Evolutionary conservation across 2,797 vertebrate genomes (phyloP), one percentile per base, ranked within the genome.

Genomic region (Enteromius fasciolatus): DNA sequence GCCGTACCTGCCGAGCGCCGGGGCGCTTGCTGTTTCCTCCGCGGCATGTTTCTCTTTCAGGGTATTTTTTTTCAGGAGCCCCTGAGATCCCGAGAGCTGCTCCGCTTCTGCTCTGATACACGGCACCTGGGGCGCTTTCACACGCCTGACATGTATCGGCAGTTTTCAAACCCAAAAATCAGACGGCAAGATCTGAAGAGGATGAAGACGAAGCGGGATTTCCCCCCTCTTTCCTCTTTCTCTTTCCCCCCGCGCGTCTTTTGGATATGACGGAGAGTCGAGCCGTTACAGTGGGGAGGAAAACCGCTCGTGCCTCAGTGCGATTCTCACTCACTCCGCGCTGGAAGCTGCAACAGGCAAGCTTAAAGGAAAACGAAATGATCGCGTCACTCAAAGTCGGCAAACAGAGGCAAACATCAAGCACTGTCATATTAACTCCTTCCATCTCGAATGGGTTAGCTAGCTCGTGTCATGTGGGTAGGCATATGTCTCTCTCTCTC

Each of bases 1-100:
- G 80, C 76, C 91, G 90, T 96, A 98, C 97, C 97, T 98, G 96
- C 93, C 92, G 97, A 96, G 95, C 97, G 96, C 94, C 97, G 94
- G 87, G 97, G 97, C 95, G 97, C 97, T 91, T 99, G 95, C 96
- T 99, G 97, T 95, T 99, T 99, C 95, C 97, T 97, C 95, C 97
- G 94, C 94, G 97, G 97, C 97, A 98, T 98, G 94, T 92, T 95
- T 90, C 78, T 44, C 79, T 85, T 86, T 89, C 88, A 92, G 93
- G 93, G 90, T 89, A 92, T 90, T 90, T 92, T 89, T 92, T 92
- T 94, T 94, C 93, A 94, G 92, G 89, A 92, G 73, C 82, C 86
- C 94, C 93, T 69, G 81, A 83, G 81, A 83, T 83, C 74, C 81
- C 81, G 73, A 82, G 92, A 90, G 94, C 92, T 92, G 93, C 92